These are phyloP conservation scores for Malaclemys terrapin DNA, from an alignment of 2,113 vertebrate genomes.

Conservation along the genomic window DNA sequence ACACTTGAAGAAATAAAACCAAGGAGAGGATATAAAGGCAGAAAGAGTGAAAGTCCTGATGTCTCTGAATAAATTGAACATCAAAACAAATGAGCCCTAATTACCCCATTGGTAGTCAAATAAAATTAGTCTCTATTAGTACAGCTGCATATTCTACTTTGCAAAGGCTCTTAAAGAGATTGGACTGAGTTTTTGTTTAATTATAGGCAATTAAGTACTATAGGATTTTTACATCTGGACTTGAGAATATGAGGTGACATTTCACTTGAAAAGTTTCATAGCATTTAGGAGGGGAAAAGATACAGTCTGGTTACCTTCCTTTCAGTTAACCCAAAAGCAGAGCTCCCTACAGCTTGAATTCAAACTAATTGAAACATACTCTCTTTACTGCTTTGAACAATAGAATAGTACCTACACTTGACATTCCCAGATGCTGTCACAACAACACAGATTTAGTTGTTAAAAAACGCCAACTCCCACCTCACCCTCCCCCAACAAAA, in stretches of 20 bases:
- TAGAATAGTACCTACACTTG: background rate
- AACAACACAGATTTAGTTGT: background rate
- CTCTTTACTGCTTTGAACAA: background rate
- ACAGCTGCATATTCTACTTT: slow-evolving; percentile 71
- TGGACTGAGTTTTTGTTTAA: slow-evolving; percentile 68
- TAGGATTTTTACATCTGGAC: slow-evolving; percentile 49
- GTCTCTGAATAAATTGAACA: slow-evolving; percentile 55
- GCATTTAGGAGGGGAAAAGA: slow-evolving; percentile 52
- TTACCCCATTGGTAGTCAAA: slow-evolving; percentile 55
- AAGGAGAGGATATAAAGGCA: background rate
- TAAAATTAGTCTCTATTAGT: slow-evolving; percentile 67
- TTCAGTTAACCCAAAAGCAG: background rate
- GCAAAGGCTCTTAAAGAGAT: slow-evolving; percentile 64
- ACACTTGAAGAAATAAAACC: slow-evolving; percentile 31
- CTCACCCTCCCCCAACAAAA: background rate
- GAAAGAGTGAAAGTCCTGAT: slow-evolving; percentile 42
- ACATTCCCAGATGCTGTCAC: background rate
- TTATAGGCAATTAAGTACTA: slow-evolving; percentile 62
- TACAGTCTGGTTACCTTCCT: background rate
- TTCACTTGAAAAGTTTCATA: slow-evolving; percentile 59
- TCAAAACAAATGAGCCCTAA: slow-evolving; percentile 58
- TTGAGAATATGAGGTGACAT: slow-evolving; percentile 31
- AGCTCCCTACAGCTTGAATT: background rate
- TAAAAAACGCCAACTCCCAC: background rate
- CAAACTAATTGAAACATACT: background rate